Conservation (phyloP, 2,888 invertebrate genomes). For the Spisula subtruncata region DNA sequence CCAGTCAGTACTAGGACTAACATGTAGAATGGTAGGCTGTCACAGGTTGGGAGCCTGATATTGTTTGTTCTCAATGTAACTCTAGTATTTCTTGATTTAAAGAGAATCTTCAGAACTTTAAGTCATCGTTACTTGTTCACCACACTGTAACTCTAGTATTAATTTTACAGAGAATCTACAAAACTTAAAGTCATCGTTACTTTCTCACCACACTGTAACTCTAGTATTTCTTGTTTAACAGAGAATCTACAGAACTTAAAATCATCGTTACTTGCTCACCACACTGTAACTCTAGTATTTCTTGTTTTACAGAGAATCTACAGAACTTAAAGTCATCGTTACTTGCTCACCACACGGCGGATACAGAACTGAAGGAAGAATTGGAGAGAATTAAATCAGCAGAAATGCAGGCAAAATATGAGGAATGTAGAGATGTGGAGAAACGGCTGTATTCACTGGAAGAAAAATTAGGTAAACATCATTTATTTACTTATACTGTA, state of each 20-base stretch:
- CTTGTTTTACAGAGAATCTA: slow-evolving; percentile 79
- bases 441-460: slow-evolving; percentile 82
- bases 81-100: slow-evolving; percentile 32
- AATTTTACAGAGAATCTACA: slow-evolving; percentile 81
- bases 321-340: slow-evolving; percentile 81
- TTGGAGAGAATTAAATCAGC: slow-evolving; percentile 79
- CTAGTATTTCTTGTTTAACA: slow-evolving; percentile 61
- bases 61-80: no score
- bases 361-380: slow-evolving; percentile 84
- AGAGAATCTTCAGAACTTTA: slow-evolving; percentile 84
- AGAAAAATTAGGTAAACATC: slow-evolving; percentile 82
- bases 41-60: no score
- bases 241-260: slow-evolving; percentile 83
- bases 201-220: slow-evolving; percentile 72
- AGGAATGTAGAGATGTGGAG: slow-evolving; percentile 85
- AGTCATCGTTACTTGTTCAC: slow-evolving; percentile 78
- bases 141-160: slow-evolving; percentile 70
- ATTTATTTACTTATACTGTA: no score
- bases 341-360: slow-evolving; percentile 77
- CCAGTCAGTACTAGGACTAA: no score
- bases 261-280: slow-evolving; percentile 77
- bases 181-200: slow-evolving; percentile 79
- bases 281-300: slow-evolving; percentile 69
- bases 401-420: slow-evolving; percentile 85
- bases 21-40: no score